A percentile compares a stretch with the other conserved stretches of the same genome.
Conservation (phyloP, 2,888 invertebrate species). For the Phaedon cochleariae region DNA sequence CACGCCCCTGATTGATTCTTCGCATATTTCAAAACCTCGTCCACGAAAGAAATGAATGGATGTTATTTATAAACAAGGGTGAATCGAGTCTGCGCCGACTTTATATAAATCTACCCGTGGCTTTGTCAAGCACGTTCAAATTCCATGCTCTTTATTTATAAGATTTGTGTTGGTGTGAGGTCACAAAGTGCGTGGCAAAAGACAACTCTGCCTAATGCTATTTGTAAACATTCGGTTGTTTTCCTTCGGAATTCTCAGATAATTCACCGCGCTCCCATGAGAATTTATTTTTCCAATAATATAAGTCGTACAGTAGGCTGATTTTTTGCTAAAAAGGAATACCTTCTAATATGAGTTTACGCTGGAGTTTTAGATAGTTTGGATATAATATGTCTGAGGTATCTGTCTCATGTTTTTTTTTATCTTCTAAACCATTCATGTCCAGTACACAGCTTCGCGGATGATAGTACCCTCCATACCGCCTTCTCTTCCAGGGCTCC, state of each 20-base stretch:
- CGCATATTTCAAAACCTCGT: not conserved
- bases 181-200: not conserved
- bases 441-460: too few species aligned
- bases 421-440: too few species aligned
- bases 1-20: not conserved
- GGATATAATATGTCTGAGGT: too few species aligned
- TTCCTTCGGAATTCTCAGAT: not conserved
- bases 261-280: not conserved
- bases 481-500: too few species aligned
- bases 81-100: conserved; percentile 25
- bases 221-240: conserved; percentile 1
- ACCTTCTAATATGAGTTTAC: too few species aligned
- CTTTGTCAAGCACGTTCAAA: conserved; percentile 31
- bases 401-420: too few species aligned
- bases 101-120: conserved; percentile 30
- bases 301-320: too few species aligned
- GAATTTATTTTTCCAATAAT: not conserved
- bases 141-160: conserved; percentile 14
- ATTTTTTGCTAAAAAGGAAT: too few species aligned
- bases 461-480: too few species aligned
- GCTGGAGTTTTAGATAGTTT: too few species aligned
- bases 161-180: conserved; percentile 6
- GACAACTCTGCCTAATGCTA: not conserved
- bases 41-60: not conserved
- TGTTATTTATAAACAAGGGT: conserved; percentile 34